These are phyloP conservation scores for Pampusana beccarii DNA, from an alignment of 2,113 vertebrate species.

Conservation along the genomic window DNA sequence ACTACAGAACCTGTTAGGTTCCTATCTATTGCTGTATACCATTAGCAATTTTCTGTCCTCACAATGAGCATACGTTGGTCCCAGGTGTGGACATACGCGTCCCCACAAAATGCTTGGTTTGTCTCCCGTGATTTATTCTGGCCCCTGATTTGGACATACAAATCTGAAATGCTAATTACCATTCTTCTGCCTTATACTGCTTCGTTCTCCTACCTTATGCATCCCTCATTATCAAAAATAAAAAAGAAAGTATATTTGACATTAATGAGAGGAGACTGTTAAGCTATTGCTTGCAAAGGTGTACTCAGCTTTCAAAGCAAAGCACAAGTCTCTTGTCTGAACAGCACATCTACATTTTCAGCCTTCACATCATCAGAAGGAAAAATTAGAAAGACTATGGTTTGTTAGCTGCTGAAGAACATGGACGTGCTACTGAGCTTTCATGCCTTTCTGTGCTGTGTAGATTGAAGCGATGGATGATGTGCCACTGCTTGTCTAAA, in stretches of 20 bases:
- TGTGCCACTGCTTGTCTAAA: constrained; percentile 29
- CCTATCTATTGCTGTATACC: not conserved
- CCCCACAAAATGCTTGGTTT: not conserved
- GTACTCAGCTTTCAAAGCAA: not conserved
- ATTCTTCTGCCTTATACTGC: not conserved
- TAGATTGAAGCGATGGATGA: constrained; percentile 26
- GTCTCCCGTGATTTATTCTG: not conserved
- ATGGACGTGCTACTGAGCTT: constrained; percentile 23
- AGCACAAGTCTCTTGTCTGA: not conserved
- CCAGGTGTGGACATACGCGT: not conserved
- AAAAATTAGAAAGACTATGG: not conserved
- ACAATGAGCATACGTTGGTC: not conserved
- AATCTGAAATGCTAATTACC: not conserved
- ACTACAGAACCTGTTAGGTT: not conserved
- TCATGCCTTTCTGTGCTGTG: constrained; percentile 13
- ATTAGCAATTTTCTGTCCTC: not conserved
- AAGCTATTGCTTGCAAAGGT: not conserved
- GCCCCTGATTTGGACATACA: not conserved
- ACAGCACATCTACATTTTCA: not conserved
- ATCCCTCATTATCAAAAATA: not conserved
- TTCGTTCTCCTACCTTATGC: not conserved
- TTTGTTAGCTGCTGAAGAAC: constrained; percentile 12
- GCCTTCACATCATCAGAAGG: not conserved
- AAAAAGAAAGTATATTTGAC: not conserved
- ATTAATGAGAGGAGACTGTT: not conserved